Percentiles rank a stretch among this genome's conserved stretches.
Conservation (phyloP, 2,113 vertebrate species). For the Hipposideros armiger region DNA sequence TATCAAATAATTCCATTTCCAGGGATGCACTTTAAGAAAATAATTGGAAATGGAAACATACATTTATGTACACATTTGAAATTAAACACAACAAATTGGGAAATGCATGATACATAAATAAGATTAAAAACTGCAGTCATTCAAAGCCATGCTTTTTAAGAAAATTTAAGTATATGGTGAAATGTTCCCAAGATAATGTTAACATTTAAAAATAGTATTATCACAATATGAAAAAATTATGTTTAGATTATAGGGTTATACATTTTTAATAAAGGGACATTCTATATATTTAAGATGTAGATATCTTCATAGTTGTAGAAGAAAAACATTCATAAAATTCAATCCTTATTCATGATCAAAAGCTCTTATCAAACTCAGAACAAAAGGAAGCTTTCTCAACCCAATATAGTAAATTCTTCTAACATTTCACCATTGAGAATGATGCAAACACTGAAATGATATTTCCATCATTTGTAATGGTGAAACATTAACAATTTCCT, state of each 20-base stretch:
- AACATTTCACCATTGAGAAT: neutral
- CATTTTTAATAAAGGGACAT: conserved; percentile 9
- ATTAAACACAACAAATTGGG: neutral
- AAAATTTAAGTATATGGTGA: neutral
- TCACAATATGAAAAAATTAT: conserved; percentile 35
- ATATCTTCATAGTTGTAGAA: neutral
- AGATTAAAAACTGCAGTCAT: conserved; percentile 27
- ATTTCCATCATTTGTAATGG: neutral
- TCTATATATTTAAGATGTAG: conserved; percentile 5
- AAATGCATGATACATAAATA: neutral
- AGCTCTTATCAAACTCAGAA: conserved; percentile 15
- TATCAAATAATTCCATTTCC: neutral
- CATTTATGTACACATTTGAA: conserved; percentile 16
- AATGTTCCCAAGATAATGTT: conserved; percentile 35
- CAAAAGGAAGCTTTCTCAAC: neutral
- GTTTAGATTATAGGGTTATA: neutral
- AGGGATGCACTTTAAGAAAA: conserved; percentile 40
- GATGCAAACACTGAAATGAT: neutral
- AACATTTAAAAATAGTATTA: conserved; percentile 38
- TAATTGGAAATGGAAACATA: conserved; percentile 2
- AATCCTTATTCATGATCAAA: conserved; percentile 35
- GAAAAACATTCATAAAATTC: conserved; percentile 37
- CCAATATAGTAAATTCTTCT: neutral
- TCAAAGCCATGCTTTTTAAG: conserved; percentile 7
- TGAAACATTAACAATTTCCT: neutral